phyloP scores from a whole-genome alignment of 1,140 invertebrate genomes.

The Temnothorax curvispinosus region DNA sequence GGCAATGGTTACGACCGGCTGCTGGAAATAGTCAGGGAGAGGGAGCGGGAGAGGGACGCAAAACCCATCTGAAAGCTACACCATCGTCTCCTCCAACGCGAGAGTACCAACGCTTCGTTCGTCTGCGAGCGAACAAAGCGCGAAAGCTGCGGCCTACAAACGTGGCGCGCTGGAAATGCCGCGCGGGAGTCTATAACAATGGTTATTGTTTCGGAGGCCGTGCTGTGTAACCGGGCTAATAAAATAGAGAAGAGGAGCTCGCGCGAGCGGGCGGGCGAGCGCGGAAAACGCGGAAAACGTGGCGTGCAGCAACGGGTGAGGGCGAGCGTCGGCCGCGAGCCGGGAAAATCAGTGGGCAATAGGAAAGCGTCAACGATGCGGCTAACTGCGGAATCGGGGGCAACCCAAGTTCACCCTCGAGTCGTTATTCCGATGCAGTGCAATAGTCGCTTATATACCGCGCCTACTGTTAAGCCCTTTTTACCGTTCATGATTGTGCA shows the following conservation, averaged over 20 bases:
- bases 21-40: neutral
- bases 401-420: neutral
- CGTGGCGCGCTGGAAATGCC: conserved; percentile 63
- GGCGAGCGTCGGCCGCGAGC: neutral
- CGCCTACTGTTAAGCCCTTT: conserved; percentile 22
- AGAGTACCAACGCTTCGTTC: conserved; percentile 18
- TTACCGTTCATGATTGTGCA: conserved; percentile 28
- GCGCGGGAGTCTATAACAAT: conserved; percentile 76
- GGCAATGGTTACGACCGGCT: conserved; percentile 13
- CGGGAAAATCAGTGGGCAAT: conserved; percentile 20
- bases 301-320: neutral
- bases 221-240: conserved; percentile 74
- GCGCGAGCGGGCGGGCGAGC: neutral
- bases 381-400: conserved; percentile 5
- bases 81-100: conserved; percentile 11
- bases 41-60: too few species aligned
- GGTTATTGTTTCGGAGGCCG: conserved; percentile 76
- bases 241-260: conserved; percentile 69
- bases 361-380: conserved; percentile 1
- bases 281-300: neutral
- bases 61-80: conserved; percentile 28
- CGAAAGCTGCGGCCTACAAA: conserved; percentile 62
- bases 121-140: conserved; percentile 64
- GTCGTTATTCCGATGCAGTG: conserved; percentile 3
- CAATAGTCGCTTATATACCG: conserved; percentile 12